These are phyloP conservation scores for Eulemur albifrons DNA, from an alignment of 2,797 vertebrate species.

Conservation along the genomic window DNA sequence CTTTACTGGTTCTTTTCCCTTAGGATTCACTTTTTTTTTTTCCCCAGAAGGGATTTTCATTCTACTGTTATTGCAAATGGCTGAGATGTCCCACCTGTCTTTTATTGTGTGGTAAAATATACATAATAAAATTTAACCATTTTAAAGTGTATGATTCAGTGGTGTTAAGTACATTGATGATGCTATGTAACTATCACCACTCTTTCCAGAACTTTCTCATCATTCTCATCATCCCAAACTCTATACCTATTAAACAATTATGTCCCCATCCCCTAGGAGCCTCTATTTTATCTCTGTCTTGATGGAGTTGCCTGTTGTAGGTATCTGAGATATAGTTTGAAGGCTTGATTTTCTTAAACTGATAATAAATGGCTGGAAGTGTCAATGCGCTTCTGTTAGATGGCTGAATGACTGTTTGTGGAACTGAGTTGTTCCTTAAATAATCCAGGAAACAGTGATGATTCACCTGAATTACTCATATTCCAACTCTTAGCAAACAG, in stretches of 20 bases:
- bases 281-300: constrained; percentile 5
- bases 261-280: neutral
- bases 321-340: neutral
- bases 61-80: neutral
- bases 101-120: neutral
- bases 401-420: neutral
- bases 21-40: neutral
- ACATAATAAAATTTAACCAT: neutral
- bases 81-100: neutral
- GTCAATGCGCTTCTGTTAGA: neutral
- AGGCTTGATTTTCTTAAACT: neutral
- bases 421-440: neutral
- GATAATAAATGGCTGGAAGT: neutral
- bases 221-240: neutral
- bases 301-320: neutral
- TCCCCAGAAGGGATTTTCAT: neutral
- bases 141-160: neutral
- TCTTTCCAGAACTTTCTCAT: constrained; percentile 32
- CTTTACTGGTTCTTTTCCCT: neutral
- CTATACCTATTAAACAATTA: neutral
- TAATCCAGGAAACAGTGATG: neutral
- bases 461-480: constrained; percentile 26
- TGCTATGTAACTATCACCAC: neutral
- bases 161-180: neutral
- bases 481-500: neutral